A percentile compares a stretch with the other conserved stretches of the same genome.
phyloP scores from a whole-genome alignment of 2,797 vertebrate species.

The Hipposideros larvatus region DNA sequence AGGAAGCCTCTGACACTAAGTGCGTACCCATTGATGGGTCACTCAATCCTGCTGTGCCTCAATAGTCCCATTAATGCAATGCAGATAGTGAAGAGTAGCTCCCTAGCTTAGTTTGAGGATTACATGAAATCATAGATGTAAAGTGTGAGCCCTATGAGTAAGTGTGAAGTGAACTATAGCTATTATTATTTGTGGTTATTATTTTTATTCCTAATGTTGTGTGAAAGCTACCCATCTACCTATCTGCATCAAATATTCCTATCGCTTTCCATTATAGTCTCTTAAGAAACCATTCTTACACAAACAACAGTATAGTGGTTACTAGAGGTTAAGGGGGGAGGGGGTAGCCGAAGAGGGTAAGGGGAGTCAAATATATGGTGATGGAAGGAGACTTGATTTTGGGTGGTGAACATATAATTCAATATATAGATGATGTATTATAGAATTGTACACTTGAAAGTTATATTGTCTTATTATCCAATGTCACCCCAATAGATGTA shows the following conservation, averaged over 20 bases:
- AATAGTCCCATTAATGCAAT: background rate
- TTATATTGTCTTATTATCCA: background rate
- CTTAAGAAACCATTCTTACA: background rate
- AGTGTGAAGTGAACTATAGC: background rate
- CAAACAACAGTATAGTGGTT: background rate
- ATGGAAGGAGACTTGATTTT: background rate
- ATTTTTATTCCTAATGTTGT: slow-evolving; percentile 48
- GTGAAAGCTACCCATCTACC: background rate
- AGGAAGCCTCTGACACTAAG: background rate
- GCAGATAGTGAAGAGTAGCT: background rate
- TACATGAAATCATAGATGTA: background rate
- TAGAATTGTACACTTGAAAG: background rate
- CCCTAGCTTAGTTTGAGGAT: background rate
- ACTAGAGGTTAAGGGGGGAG: background rate
- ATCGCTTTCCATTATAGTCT: background rate
- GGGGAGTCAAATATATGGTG: background rate
- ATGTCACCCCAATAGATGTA: background rate
- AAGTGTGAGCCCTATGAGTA: background rate
- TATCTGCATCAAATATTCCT: background rate
- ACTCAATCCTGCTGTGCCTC: background rate
- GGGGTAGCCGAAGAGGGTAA: background rate
- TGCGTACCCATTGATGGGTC: background rate
- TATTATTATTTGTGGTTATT: background rate
- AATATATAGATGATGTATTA: background rate
- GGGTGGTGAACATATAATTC: background rate